Evolutionary conservation across 2,888 invertebrate genomes (phyloP), one percentile per base, ranked within the genome.

Genomic region (Scrobipalpa atriplicella): DNA sequence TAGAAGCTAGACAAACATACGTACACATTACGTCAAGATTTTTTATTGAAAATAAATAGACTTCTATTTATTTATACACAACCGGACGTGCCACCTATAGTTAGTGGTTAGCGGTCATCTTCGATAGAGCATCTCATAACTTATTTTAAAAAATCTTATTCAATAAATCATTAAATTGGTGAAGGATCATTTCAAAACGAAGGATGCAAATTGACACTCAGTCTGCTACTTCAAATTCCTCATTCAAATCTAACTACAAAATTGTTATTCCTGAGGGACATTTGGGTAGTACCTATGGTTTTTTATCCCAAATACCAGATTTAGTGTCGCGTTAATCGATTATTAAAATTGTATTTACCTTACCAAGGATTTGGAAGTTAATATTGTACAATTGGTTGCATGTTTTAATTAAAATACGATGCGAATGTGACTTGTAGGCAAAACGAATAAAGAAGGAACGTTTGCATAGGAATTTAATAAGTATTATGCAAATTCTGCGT

Each of bases 31-130:
- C 18, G 52, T 19, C 52, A 52, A 18, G 19, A 18, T 19, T 52
- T 52, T 52, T 52, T 21, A 18, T 47, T 47, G 47, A 16, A 47
- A 47, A 47, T 16, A 47, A 47, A 47, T 47, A 47, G 65, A 70
- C n/a, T 9, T 11, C 38, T 63, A 52, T 52, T 63, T 63, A 19
- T 52, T 63, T 63, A 19, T 52, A 18, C 36, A 63, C 63, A 52
- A 52, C 16, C n/a, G 38, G 63, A 47, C 47, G 47, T 47, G 47
- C 47, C 47, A 16, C 47, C 3, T 16, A 43, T 41, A 41, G 41
- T 43, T 13, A 47, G 47, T 47, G n/a, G 47, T 47, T 6, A 47
- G 29, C 5, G 29, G 29, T 47, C 47, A 16, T 47, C n/a, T 47
- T 16, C 8, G n/a, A 16, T 47, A 16, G n/a, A 47, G 16, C 16